A percentile compares a stretch with the other conserved stretches of the same genome.
These are phyloP conservation scores for Thunnus maccoyii DNA, from an alignment of 2,113 vertebrate species.

Conservation along the genomic window DNA sequence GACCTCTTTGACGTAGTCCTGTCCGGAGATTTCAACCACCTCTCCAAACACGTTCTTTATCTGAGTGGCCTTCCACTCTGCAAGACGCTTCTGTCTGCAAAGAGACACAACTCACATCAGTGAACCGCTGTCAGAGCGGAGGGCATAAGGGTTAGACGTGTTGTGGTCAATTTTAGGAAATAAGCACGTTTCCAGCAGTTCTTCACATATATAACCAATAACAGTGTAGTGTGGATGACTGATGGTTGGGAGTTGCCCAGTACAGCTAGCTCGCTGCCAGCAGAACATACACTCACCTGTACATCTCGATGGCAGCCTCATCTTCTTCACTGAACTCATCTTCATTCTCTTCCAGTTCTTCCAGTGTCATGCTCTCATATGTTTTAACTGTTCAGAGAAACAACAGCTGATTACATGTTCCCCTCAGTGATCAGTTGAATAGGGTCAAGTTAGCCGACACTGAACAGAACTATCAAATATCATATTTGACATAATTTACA, in stretches of 20 bases:
- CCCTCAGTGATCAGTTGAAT: not conserved
- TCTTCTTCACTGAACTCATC: slow-evolving; percentile 97
- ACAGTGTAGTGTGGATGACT: too few relatives aligned
- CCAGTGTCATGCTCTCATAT: slow-evolving; percentile 95
- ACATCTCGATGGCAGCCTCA: slow-evolving; percentile 94
- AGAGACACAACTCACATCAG: not conserved
- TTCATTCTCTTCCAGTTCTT: slow-evolving; percentile 96
- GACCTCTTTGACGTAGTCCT: slow-evolving; percentile 96
- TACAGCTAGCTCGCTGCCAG: not conserved
- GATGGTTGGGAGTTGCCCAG: not conserved
- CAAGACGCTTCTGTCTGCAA: slow-evolving; percentile 91
- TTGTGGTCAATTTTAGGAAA: too few relatives aligned
- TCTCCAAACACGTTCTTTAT: slow-evolving; percentile 92
- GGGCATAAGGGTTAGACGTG: too few relatives aligned
- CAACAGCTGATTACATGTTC: not conserved
- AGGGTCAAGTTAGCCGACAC: not conserved
- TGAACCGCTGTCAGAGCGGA: too few relatives aligned
- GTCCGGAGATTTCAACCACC: slow-evolving; percentile 93
- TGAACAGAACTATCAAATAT: too few relatives aligned
- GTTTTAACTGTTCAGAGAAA: slow-evolving; percentile 89
- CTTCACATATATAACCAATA: too few relatives aligned
- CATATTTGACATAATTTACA: too few relatives aligned
- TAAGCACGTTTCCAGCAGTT: too few relatives aligned
- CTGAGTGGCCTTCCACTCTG: slow-evolving; percentile 94
- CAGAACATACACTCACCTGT: slow-evolving; percentile 86